Evolutionary conservation across 2,888 invertebrate genomes (phyloP), one percentile per base, ranked within the genome.

Genomic region (Lymantria dispar): DNA sequence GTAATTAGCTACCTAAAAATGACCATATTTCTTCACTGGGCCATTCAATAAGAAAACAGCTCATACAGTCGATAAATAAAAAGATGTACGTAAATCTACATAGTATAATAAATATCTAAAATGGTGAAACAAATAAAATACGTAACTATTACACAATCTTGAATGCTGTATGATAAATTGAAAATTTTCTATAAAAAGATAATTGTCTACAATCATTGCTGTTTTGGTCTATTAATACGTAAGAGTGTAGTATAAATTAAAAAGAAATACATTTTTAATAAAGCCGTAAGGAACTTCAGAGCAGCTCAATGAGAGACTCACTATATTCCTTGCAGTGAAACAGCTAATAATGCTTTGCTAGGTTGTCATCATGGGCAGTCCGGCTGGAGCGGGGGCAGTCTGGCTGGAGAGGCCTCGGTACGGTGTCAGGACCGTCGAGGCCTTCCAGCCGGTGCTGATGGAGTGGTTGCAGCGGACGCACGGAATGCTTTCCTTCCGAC

Each of bases 131-230:
- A 30, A 39, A 39, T 45, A 30, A 39, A 39, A 45, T 29, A 45
- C 38, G 38, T 38, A 45, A 45, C 45, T 22, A 13, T 45, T 45
- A 13, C 39, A 39, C n/a, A 47, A 43, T 15, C 9, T 33, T 7
- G 8, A 38, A 43, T 43, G 43, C 13, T 11, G 11, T 36, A 13
- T 46, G 31, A 33, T 33, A 41, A 40, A 47, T 47, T 47, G 8
- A 31, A 31, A 43, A 10, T 48, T 38, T 38, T 38, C 22, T 22
- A 22, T 22, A 22, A 13, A 44, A 15, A 46, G 10, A 12, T 42
- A 53, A 51, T 51, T 45, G 42, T 47, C 15, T 45, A 37, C 41
- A 39, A 38, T 40, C 43, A 49, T 51, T 57, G 30, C 43, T 51
- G 45, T 42, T 47, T 47, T 41, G n/a, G 5, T 10, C 33, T 33